A percentile compares a stretch with the other conserved stretches of the same genome.
These are phyloP conservation scores for Brachionus paranguensis DNA, from an alignment of 1,140 invertebrate genomes.

Conservation along the genomic window DNA sequence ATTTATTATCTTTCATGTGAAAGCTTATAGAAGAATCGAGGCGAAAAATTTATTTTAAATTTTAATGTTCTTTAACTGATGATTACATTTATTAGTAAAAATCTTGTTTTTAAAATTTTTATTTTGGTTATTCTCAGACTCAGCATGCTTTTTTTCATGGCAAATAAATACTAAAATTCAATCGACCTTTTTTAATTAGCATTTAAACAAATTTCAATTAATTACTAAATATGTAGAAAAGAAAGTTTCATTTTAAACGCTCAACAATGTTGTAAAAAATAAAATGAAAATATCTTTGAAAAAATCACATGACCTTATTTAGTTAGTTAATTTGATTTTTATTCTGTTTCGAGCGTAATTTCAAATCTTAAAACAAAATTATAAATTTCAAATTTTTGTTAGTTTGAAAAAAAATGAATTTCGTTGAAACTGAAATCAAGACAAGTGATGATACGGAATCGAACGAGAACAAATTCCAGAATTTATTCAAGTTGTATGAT, in stretches of 20 bases:
- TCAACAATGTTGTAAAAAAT: neutral
- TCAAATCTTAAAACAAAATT: neutral
- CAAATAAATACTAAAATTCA: neutral
- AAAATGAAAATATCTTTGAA: neutral
- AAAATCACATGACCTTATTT: constrained; percentile 28
- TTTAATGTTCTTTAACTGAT: neutral
- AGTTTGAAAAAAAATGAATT: constrained; percentile 1
- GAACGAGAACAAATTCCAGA: neutral
- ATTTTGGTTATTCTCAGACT: neutral
- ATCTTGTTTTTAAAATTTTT: neutral
- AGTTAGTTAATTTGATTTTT: constrained; percentile 7
- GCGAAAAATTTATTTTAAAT: neutral
- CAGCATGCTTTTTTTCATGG: neutral
- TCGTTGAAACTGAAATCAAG: neutral
- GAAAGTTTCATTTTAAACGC: neutral
- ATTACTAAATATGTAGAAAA: constrained; percentile 1
- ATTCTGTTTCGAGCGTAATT: neutral
- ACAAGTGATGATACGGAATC: neutral
- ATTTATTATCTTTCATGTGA: neutral
- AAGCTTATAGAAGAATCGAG: neutral
- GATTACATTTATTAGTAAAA: neutral
- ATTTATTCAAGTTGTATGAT: neutral
- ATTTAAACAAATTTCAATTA: neutral
- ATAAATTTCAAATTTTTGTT: neutral
- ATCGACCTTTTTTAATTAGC: constrained; percentile 13